Evolutionary conservation across 1,140 invertebrate genomes (phyloP), one percentile per base, ranked within the genome.

Genomic region (Saxidomus purpurata): DNA sequence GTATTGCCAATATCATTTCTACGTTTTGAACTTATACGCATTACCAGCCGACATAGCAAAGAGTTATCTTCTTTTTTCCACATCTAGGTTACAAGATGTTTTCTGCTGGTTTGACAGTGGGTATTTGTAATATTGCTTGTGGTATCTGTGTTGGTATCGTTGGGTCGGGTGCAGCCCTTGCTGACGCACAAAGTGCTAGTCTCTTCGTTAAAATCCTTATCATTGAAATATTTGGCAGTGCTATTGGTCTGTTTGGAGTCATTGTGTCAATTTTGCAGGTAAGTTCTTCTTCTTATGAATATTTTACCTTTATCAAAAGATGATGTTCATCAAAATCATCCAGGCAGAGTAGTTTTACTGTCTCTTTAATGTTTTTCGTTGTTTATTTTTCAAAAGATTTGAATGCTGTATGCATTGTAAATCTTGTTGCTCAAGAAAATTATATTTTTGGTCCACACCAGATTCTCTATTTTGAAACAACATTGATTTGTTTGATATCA

Each of bases 201-300:
- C 97, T 99, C 8, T 99, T 99, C 95, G 99, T 99, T 19, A 99
- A 99, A 96, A 99, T 99, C 96, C 97, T 99, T 13, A 99, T 99
- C 95, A 98, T 99, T 67, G 99, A 99, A 96, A 99, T 99, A 95
- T 99, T 99, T 96, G 99, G 98, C 31, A 99, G 98, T 95, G 99
- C 99, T 92, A 99, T 99, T 96, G 99, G 99, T 94, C 97, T 99
- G 0, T 99, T 99, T 96, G 99, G 99, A 87, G 97, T 99, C n/a
- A 99, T 99, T 96, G 98, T 99, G 84, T 98, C 98, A 90, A 99
- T 99, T 96, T 98, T 99, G 95, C 98, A 99, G 97, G 97, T 97
- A 95, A 94, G 15, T 4, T 43, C 15, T 43, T 8, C 43, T 8
- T 43, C 43, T 43, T 43, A n/a, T n/a, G n/a, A n/a, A n/a, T n/a